These are phyloP conservation scores for Hyposmocoma kahamanoa DNA, from an alignment of 1,140 invertebrate genomes.

Conservation along the genomic window DNA sequence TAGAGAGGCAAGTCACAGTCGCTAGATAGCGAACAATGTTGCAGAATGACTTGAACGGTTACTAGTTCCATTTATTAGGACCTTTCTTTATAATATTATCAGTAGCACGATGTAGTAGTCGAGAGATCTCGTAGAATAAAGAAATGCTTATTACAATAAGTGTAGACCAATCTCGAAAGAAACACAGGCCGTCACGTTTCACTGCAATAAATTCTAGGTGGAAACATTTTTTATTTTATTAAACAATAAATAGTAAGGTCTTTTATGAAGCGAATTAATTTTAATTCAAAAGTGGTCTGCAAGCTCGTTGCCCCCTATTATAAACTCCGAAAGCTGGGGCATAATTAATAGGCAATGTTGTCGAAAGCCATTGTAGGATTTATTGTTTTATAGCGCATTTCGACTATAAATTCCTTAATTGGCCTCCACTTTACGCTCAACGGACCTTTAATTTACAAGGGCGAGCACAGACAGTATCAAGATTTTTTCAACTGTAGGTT, in stretches of 20 bases:
- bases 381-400: conserved; percentile 66
- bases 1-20: neutral
- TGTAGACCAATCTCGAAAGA: too few species aligned
- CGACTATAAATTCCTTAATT: conserved; percentile 66
- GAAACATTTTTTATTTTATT: too few species aligned
- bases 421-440: conserved; percentile 53
- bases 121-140: neutral
- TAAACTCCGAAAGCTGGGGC: conserved; percentile 26
- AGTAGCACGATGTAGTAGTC: neutral
- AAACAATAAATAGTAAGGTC: neutral
- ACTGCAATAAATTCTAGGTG: too few species aligned
- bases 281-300: neutral
- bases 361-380: conserved; percentile 55
- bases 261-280: neutral
- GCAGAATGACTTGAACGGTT: neutral
- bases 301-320: neutral
- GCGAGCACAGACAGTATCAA: conserved; percentile 43
- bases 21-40: neutral
- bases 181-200: too few species aligned
- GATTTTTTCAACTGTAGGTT: conserved; percentile 24
- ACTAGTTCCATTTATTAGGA: neutral
- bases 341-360: conserved; percentile 55
- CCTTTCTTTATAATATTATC: neutral
- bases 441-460: conserved; percentile 57
- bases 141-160: too few species aligned